Percentiles rank a stretch among this genome's conserved stretches.
Evolutionary conservation across 2,888 invertebrate genomes (phyloP).

Genomic region (Meiosimyza decipiens): DNA sequence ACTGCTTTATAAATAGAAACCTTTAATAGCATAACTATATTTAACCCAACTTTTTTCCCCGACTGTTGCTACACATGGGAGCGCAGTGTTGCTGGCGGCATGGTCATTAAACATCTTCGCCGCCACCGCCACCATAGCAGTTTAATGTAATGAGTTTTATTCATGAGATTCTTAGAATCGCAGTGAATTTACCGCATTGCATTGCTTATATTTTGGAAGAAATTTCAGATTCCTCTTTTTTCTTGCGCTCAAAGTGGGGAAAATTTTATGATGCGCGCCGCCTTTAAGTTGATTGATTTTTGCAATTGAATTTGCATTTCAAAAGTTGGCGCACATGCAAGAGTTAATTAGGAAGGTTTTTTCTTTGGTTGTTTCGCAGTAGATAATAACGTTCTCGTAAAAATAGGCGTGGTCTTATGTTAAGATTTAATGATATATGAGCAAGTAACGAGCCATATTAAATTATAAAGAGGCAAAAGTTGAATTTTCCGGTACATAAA

Average conservation of each 20-base stretch:
- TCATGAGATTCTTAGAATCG: conserved; percentile 27
- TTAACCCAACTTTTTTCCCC: conserved; percentile 1
- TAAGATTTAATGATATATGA: too few species aligned
- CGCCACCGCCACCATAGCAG: background rate
- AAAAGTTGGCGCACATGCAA: background rate
- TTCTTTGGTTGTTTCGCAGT: background rate
- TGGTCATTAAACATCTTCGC: conserved; percentile 13
- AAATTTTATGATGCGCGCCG: too few species aligned
- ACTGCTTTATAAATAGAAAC: too few species aligned
- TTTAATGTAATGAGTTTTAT: conserved; percentile 28
- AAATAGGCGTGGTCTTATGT: too few species aligned
- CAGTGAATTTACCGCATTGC: background rate
- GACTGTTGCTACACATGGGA: conserved; percentile 18
- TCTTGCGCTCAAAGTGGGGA: background rate
- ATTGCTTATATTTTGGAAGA: background rate
- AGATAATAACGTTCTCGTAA: too few species aligned
- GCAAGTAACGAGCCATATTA: too few species aligned
- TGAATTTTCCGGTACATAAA: too few species aligned
- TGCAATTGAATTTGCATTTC: background rate
- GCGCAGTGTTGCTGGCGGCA: background rate
- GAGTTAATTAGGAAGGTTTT: conserved; percentile 9
- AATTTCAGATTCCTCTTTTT: background rate
- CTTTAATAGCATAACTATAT: too few species aligned
- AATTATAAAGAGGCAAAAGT: too few species aligned
- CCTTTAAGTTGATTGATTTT: background rate